A percentile compares a stretch with the other conserved stretches of the same genome.
These are phyloP conservation scores for Scolanthus callimorphus DNA, from an alignment of 92 coral and sea anemone species.

Conservation along the genomic window DNA sequence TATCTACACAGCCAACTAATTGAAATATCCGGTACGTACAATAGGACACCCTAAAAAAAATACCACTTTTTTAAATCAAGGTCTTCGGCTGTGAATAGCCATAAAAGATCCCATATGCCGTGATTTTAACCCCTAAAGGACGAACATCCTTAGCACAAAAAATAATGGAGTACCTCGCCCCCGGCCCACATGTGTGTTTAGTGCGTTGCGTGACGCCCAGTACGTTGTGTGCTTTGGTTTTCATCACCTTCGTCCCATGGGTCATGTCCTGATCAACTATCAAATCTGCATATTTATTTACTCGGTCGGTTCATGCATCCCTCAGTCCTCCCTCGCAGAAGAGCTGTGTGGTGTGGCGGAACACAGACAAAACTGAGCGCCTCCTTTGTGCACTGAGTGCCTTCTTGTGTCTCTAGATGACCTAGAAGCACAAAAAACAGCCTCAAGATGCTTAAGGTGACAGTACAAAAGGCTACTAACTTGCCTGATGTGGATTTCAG, in stretches of 20 bases:
- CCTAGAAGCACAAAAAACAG: background rate
- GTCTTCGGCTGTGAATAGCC: too few species aligned
- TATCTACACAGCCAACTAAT: too few species aligned
- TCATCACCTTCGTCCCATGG: conserved; percentile 15
- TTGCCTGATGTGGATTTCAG: conserved; percentile 76
- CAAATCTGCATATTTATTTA: background rate
- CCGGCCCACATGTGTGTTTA: too few species aligned
- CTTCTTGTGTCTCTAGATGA: background rate
- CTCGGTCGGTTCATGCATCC: background rate
- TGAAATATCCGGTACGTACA: too few species aligned
- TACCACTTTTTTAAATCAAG: too few species aligned
- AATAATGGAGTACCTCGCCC: too few species aligned
- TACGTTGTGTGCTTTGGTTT: too few species aligned
- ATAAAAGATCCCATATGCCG: too few species aligned
- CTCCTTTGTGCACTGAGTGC: background rate
- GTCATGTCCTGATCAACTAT: conserved; percentile 7
- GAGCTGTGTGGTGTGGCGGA: conserved; percentile 1
- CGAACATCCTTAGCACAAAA: too few species aligned
- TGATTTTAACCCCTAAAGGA: too few species aligned
- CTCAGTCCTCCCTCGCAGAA: background rate
- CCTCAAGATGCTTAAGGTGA: conserved; percentile 46
- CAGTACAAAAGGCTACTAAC: conserved; percentile 68
- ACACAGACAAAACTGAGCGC: background rate
- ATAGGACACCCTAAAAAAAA: too few species aligned
- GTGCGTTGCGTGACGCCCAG: too few species aligned